Base-by-base conservation (phyloP, 1,140 invertebrate species). In the Sesamia nonagrioides region DNA sequence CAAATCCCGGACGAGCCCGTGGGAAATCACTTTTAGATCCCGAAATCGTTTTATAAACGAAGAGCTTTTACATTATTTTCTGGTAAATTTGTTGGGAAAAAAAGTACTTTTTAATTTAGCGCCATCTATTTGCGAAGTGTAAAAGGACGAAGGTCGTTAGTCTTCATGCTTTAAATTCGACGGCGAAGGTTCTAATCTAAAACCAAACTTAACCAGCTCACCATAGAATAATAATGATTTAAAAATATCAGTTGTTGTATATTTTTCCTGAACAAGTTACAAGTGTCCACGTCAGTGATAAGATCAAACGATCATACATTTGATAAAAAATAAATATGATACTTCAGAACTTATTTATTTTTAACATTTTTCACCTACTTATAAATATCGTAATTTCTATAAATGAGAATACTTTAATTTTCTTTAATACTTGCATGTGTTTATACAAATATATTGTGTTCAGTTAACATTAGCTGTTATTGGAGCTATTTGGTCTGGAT, bases 1-100 rank as follows among this genome's bases (percentile, higher is more conserved):
- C 96, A 97, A 97, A 96, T 97, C 92, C 92, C 92, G 92, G 92
- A 96, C 96, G 96, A 97, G 96, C 96, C 96, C 96, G 82, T 87
- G 6, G 75, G 27, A 35, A 33, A 45, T 68, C n/a, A 42, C 40
- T 54, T 82, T 85, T 84, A 82, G 82, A 54, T 11, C 13, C 1
- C 6, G 33, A 35, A 7, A 50, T 27, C 18, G 21, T 69, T 48
- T 69, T 69, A 21, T 68, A 18, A 40, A 40, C 13, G 0, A 33
- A 5, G 0, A 50, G 66, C 66, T 69, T 69, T 33, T 21, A 27
- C n/a, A 15, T 68, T 69, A 11, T 72, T 35, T 56, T 72, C 58
- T 72, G 21, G 18, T 61, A 48, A 40, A 33, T 75, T 79, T 52
- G 42, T 48, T 33, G 4, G 18, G 66, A 27, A 66, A 76, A 58